Conservation (phyloP, 2,113 vertebrate species). For the Eurystomus gularis region DNA sequence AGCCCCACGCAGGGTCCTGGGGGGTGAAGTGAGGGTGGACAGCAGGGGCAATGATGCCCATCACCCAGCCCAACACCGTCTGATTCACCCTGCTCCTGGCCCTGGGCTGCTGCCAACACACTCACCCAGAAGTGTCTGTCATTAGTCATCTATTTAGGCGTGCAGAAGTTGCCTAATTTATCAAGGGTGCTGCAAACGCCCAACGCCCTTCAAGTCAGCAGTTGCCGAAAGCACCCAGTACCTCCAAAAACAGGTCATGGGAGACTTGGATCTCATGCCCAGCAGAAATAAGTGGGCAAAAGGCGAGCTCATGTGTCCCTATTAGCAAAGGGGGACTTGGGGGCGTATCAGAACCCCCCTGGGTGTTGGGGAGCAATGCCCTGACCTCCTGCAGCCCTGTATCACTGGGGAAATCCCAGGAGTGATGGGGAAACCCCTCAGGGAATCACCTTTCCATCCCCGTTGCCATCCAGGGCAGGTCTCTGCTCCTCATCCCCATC, state of each 20-base stretch:
- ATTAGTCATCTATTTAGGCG: background rate
- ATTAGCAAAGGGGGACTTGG: background rate
- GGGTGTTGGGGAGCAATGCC: rapidly evolving
- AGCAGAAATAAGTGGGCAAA: background rate
- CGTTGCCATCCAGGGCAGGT: background rate
- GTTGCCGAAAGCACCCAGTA: background rate
- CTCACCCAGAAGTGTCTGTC: constrained; percentile 8
- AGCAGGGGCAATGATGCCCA: background rate
- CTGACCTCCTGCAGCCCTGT: background rate
- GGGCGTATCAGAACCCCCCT: rapidly evolving
- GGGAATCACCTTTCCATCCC: background rate
- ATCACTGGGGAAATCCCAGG: background rate
- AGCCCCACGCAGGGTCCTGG: background rate
- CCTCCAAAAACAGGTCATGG: background rate
- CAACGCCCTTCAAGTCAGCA: background rate
- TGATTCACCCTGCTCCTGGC: background rate
- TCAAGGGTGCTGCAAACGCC: background rate
- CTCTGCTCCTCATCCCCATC: background rate
- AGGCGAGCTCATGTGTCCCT: rapidly evolving
- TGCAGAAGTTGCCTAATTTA: constrained; percentile 32
- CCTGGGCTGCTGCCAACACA: background rate
- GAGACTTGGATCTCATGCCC: too few relatives aligned
- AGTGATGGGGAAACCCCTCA: rapidly evolving
- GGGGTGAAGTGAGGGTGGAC: background rate
- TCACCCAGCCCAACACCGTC: background rate